phyloP scores from a whole-genome alignment of 2,113 vertebrate species.

The Apaloderma vittatum region DNA sequence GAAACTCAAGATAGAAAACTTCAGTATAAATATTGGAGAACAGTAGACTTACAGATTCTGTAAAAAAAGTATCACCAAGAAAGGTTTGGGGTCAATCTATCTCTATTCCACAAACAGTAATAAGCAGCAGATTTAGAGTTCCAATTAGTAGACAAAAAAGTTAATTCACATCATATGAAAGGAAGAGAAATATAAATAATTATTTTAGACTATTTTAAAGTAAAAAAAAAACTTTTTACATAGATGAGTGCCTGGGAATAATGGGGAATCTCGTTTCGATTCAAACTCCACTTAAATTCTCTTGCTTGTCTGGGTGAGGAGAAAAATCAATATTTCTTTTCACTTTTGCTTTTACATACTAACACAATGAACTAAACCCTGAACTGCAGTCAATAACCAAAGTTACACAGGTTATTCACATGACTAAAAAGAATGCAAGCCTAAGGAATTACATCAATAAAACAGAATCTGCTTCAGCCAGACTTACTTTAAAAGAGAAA shows the following conservation, averaged over 20 bases:
- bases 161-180: not conserved
- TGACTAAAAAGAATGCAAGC: not conserved
- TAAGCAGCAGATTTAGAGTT: not conserved
- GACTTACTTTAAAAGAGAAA: not conserved
- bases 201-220: not conserved
- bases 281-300: not conserved
- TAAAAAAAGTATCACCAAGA: not conserved
- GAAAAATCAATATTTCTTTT: not conserved
- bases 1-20: not conserved
- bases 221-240: not conserved
- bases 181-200: not conserved
- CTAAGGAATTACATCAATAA: not conserved
- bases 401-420: not conserved
- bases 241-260: not conserved
- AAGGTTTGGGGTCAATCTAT: not conserved
- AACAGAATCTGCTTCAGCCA: not conserved
- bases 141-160: not conserved
- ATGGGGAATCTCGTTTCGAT: not conserved
- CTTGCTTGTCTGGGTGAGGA: not conserved
- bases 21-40: not conserved
- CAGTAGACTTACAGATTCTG: not conserved
- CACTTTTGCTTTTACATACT: not conserved
- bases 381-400: not conserved
- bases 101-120: not conserved
- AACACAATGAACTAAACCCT: constrained; percentile 1